Base-by-base conservation (phyloP, 2,888 invertebrate species). In the Conops quadrifasciatus region DNA sequence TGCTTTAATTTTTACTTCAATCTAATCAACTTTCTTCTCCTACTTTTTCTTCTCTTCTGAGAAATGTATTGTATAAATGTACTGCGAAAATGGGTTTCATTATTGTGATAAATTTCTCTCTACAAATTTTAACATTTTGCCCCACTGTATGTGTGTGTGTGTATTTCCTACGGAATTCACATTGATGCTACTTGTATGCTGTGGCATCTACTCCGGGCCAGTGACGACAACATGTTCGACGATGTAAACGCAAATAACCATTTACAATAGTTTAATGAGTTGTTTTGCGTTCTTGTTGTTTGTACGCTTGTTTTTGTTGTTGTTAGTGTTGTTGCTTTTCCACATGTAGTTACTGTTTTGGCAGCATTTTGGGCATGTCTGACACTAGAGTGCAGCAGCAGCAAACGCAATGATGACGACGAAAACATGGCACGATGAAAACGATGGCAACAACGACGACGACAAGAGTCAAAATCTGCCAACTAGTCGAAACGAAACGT, bases 301-400 rank as follows among this genome's bases (percentile, higher is more conserved):
- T 59, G 11, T 59, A 21, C 26, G 21, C 26, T 24, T 15, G 19
- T 58, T 24, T 4, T 63, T 24, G 26, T 49, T 51, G 26, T 53
- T 66, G 53, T 4, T 28, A 26, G 1, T 65, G 36, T 67, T 63
- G 36, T 56, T 67, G 49, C 15, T 43, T 56, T 21, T 36, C 36
- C 45, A 2, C 47, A 30, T 36, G 68, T 60, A 60, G 51, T 60
- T 51, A n/a, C 19, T 60, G 60, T 68, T 51, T 49, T 62, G n/a
- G 68, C 68, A 51, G 68, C 49, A 60, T 51, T 62, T 68, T 68
- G 49, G 43, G 51, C 62, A 51, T 67, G 58, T 67, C 58, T 58
- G 36, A 51, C 62, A 68, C 47, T 30, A 67, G 16, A 26, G 30
- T n/a, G 13, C 67, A 68, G 49, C 67, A 53, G n/a, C 24, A 51